Evolutionary conservation across 2,888 invertebrate species (phyloP), one percentile per base, ranked within the genome.

Genomic region (Acronicta leporina): DNA sequence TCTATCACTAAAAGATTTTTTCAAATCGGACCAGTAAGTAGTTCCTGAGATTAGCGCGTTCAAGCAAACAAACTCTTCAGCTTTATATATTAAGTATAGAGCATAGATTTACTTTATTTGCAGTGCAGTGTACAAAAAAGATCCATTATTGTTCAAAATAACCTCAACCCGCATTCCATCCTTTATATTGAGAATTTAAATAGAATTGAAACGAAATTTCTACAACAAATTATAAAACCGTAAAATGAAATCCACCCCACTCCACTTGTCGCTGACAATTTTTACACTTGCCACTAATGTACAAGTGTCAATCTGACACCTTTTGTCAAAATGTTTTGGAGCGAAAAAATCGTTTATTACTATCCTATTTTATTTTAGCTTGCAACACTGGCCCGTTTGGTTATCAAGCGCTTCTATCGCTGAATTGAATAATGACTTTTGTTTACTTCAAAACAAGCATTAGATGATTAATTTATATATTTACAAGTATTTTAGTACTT

Each of bases 281-380:
- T 84, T 82, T 76, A 85, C 88, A 89, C 87, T 88, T 84, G 88
- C 87, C 85, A 80, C 87, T 86, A 88, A 82, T 83, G 81, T 75
- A 76, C 72, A 63, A 86, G 88, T 90, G 90, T 89, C 90, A 91
- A 89, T 91, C 88, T 82, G 81, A 83, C 72, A 73, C 75, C 85
- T 82, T 83, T 90, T 91, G 88, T 92, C 76, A 68, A 77, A 78
- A 83, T 79, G 86, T 86, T 87, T 84, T 84, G 87, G 79, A 90
- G 90, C 89, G 90, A 87, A 86, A 87, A 86, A 88, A 88, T 86
- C 80, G 83, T 83, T 85, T 87, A 87, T 87, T 87, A 79, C 83
- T 77, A 69, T 75, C 67, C 83, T 75, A 79, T 81, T 81, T 69
- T 69, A 63, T 68, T 67, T 74, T 75, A 70, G 58, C 67, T 64